Evolutionary conservation across 2,113 vertebrate genomes (phyloP).

Genomic region (Dicrurus megarhynchus): DNA sequence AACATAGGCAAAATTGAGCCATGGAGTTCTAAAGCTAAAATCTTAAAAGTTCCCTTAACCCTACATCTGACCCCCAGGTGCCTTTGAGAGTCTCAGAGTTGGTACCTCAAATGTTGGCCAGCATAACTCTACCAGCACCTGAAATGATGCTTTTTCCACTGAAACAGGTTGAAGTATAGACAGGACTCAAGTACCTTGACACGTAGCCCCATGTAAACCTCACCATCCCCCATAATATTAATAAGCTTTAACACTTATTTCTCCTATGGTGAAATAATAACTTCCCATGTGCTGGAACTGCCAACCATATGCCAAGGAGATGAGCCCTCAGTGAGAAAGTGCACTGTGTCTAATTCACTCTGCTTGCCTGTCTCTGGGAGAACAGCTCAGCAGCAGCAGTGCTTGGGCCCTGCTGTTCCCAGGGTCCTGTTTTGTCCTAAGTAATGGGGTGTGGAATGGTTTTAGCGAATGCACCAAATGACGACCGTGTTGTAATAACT

Average conservation of each 20-base stretch:
- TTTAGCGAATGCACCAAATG: not conserved
- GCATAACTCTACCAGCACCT: not conserved
- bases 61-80: not conserved
- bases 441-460: not conserved
- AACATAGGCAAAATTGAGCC: not conserved
- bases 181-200: not conserved
- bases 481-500: not conserved
- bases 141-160: not conserved
- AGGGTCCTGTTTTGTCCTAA: not conserved
- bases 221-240: not conserved
- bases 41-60: not conserved
- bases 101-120: not conserved
- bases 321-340: not conserved
- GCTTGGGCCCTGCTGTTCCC: not conserved
- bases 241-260: not conserved
- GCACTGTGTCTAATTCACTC: not conserved
- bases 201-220: not conserved
- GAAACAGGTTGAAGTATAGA: not conserved
- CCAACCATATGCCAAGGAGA: not conserved
- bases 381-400: not conserved
- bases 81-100: not conserved
- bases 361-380: not conserved
- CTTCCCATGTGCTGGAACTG: not conserved
- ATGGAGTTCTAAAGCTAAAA: not conserved
- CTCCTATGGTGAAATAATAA: not conserved